Base-by-base conservation (phyloP, 92 coral and sea anemone species). In the Heteractis magnifica region DNA sequence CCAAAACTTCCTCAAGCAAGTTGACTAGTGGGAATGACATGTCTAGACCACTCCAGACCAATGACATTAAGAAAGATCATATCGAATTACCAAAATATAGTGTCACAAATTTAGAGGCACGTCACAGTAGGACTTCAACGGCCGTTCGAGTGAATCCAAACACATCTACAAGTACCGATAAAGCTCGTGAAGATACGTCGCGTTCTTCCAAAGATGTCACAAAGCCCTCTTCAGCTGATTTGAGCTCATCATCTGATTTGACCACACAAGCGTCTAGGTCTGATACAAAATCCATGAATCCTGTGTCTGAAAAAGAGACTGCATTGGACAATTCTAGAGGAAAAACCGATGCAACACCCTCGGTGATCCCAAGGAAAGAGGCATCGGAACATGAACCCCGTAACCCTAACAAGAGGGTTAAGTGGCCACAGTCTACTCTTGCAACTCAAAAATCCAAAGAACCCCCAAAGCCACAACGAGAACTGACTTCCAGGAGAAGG, bases 351-450 rank as follows among this genome's bases (percentile, higher is more conserved):
- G 82, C 8, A 60, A 41, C 82, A 75, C 12, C 52, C 10, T 11
- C 55, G 56, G 53, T n/a, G 48, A 10, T 20, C 48, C 60, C 0
- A 50, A 80, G 3, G 26, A 80, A 41, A 16, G 83, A 80, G 59
- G 76, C 76, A 62, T 18, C 0, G 26, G 9, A 62, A 8, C 26
- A n/a, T 62, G 26, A 62, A 8, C 23, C 73, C 23, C 73, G 48
- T 20, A 26, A 8, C 48, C 1, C 73, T 14, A 48, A 68, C 20
- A 81, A 56, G 26, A 81, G 16, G 0, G 19, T 51, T 34, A 81
- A 81, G 51, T 81, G 84, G 84, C 84, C 84, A 20, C 84, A 68
- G 15, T 81, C 84, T 16, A 77, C 77, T 18, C 73, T 74, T 56
- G 52, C 52, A 44, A 71, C 15, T 49, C 23, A 51, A 48, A 60